phyloP scores from a whole-genome alignment of 2,113 vertebrate species.

The Mesocricetus auratus region DNA sequence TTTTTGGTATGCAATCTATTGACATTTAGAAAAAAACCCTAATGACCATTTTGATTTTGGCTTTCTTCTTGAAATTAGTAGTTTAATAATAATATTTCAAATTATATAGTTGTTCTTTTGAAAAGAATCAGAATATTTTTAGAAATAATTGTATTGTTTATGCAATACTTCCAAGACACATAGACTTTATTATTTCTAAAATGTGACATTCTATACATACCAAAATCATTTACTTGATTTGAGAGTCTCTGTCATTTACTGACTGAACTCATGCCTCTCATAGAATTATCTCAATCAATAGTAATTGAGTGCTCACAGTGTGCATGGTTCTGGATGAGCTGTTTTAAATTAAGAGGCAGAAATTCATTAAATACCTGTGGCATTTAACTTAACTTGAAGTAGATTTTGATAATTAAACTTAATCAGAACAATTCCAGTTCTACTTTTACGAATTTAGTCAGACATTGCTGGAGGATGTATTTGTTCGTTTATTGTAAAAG shows the following conservation, averaged over 20 bases:
- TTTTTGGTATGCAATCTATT: not conserved
- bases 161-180: not conserved
- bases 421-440: constrained; percentile 63
- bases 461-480: constrained; percentile 47
- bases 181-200: not conserved
- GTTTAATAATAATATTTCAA: not conserved
- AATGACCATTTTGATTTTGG: not conserved
- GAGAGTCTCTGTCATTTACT: constrained; percentile 72
- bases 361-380: constrained; percentile 74
- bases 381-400: constrained; percentile 70
- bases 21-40: not conserved
- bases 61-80: constrained; percentile 12
- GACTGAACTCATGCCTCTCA: constrained; percentile 47
- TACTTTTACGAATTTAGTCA: constrained; percentile 61
- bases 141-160: not conserved
- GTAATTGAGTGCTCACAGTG: constrained; percentile 61
- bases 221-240: constrained; percentile 58
- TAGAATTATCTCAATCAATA: constrained; percentile 73
- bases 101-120: not conserved
- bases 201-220: not conserved
- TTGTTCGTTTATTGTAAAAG: constrained; percentile 39
- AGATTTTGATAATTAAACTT: constrained; percentile 70
- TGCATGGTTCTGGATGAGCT: constrained; percentile 59
- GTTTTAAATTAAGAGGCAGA: constrained; percentile 78
- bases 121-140: not conserved